Percentiles rank a stretch among this genome's conserved stretches.
Conservation (phyloP, 2,888 invertebrate species). For the Deilephila porcellus region DNA sequence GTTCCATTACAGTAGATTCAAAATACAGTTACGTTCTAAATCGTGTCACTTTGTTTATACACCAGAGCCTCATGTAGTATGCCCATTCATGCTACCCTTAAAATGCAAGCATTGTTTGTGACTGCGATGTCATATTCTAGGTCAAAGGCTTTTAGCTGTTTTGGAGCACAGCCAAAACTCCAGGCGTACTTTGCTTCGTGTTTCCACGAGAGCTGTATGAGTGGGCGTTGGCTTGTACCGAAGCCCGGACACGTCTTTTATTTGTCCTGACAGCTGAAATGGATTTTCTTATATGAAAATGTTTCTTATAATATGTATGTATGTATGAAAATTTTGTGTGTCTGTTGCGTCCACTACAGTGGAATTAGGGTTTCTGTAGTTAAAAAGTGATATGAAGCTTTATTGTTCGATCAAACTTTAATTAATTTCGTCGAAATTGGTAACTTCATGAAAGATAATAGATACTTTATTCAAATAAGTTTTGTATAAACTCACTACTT, state of each 20-base stretch:
- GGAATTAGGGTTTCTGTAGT: too few species aligned
- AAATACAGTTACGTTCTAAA: too few species aligned
- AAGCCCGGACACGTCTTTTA: slow-evolving; percentile 9
- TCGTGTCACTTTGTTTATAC: background rate
- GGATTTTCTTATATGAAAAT: too few species aligned
- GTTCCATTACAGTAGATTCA: too few species aligned
- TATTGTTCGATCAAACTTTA: too few species aligned
- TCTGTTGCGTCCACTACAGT: background rate
- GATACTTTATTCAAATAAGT: too few species aligned
- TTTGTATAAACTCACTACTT: too few species aligned
- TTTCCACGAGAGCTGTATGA: background rate
- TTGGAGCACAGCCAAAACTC: slow-evolving; percentile 17
- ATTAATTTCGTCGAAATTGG: too few species aligned
- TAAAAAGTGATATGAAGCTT: too few species aligned
- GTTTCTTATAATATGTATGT: too few species aligned
- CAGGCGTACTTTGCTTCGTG: background rate
- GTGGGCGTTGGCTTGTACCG: background rate
- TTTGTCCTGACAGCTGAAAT: background rate
- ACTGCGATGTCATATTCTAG: slow-evolving; percentile 24
- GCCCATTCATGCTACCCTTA: slow-evolving; percentile 15
- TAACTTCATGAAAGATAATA: too few species aligned
- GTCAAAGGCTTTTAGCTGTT: slow-evolving; percentile 23
- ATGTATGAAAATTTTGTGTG: background rate
- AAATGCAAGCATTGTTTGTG: background rate
- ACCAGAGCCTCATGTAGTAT: background rate